phyloP scores from a whole-genome alignment of 2,797 vertebrate species.

The Bovichtus diacanthus region DNA sequence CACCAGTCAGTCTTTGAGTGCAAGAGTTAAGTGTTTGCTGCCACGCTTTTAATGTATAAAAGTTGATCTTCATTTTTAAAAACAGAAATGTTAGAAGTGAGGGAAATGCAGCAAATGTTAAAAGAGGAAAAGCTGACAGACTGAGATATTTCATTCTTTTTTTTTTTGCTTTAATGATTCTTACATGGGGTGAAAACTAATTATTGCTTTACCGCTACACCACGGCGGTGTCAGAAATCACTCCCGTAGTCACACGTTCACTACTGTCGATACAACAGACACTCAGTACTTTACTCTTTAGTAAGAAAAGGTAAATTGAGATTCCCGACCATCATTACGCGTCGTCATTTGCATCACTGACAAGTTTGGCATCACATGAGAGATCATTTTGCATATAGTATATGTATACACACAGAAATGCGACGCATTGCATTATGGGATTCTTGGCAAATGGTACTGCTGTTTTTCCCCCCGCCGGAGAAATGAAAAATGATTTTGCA shows the following conservation, averaged over 20 bases:
- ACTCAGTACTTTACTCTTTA: not conserved
- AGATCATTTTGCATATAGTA: not conserved
- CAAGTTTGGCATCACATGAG: not conserved
- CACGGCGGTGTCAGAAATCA: constrained; percentile 6
- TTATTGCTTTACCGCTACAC: not conserved
- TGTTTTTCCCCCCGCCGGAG: not conserved
- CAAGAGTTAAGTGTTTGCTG: constrained; percentile 3
- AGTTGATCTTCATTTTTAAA: not conserved
- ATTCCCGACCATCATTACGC: not conserved
- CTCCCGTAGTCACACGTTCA: not conserved
- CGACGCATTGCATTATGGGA: not conserved
- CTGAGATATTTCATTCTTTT: not conserved
- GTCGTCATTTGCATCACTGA: not conserved
- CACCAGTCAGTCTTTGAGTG: constrained; percentile 35
- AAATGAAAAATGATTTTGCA: too few relatives aligned
- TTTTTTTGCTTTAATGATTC: constrained; percentile 5
- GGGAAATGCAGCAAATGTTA: constrained; percentile 7
- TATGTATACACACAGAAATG: too few relatives aligned
- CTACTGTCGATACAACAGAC: not conserved
- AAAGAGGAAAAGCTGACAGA: constrained; percentile 14
- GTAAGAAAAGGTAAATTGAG: not conserved
- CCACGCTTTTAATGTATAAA: not conserved
- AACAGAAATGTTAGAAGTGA: not conserved
- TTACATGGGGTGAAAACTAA: constrained; percentile 4
- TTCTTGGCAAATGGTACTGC: not conserved